Conservation (phyloP, 1,140 invertebrate species). For the Platorchestia sp. region DNA sequence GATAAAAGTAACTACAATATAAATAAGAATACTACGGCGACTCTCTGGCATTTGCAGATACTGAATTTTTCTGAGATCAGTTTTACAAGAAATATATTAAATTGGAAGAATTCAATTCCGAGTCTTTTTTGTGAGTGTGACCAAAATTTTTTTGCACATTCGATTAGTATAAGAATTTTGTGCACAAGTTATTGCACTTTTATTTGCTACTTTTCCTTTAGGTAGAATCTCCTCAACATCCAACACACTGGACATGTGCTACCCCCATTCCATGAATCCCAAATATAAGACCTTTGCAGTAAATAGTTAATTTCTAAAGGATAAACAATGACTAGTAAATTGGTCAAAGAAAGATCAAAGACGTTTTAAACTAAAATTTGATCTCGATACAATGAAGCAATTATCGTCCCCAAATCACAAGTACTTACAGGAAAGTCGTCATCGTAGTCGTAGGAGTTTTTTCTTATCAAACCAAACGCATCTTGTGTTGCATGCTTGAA, state of each 20-base stretch:
- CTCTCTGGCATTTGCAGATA: background rate
- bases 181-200: too few species aligned
- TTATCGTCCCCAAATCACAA: background rate
- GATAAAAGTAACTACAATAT: background rate
- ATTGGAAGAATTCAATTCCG: background rate
- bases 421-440: background rate
- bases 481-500: background rate
- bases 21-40: too few species aligned
- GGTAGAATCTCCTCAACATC: too few species aligned
- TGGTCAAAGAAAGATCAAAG: background rate
- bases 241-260: background rate
- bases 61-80: background rate
- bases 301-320: too few species aligned
- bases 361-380: background rate
- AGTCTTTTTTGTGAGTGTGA: background rate
- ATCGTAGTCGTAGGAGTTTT: background rate
- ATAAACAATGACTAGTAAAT: too few species aligned
- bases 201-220: too few species aligned
- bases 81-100: background rate
- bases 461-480: background rate
- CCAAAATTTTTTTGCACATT: too few species aligned
- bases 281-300: background rate
- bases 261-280: background rate
- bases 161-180: too few species aligned
- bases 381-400: background rate